These are phyloP conservation scores for Sinonovacula constricta DNA, from an alignment of 1,140 invertebrate genomes.

Conservation along the genomic window DNA sequence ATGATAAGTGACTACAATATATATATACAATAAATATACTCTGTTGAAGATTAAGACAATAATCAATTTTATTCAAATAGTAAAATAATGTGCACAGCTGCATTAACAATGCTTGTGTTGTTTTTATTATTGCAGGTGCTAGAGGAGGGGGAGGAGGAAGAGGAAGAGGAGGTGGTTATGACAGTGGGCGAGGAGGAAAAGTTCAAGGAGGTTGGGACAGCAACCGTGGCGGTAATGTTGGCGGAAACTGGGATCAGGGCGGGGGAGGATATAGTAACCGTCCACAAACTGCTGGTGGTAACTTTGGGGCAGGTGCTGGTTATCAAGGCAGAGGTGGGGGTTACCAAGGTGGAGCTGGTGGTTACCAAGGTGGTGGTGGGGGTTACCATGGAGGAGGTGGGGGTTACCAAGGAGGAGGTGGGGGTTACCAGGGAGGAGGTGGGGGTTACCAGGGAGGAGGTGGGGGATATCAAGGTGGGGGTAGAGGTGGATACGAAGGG, in stretches of 20 bases:
- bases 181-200: conserved; percentile 61
- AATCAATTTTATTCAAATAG: too few species aligned
- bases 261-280: conserved; percentile 55
- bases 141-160: conserved; percentile 61
- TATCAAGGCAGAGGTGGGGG: conserved; percentile 71
- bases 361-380: conserved; percentile 51
- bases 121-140: conserved; percentile 8
- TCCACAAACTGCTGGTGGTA: conserved; percentile 49
- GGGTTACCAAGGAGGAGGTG: too few species aligned
- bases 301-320: conserved; percentile 56
- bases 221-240: conserved; percentile 33
- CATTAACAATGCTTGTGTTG: too few species aligned
- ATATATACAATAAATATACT: too few species aligned
- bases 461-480: too few species aligned
- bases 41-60: too few species aligned
- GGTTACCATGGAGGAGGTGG: too few species aligned
- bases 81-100: too few species aligned
- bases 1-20: too few species aligned
- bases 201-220: conserved; percentile 61
- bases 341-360: conserved; percentile 61
- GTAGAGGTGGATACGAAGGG: too few species aligned
- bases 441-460: too few species aligned
- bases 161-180: conserved; percentile 54
- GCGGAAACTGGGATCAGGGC: conserved; percentile 52
- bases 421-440: too few species aligned